Base-by-base conservation (phyloP, 2,113 vertebrate species). In the Seriola dumerili region DNA sequence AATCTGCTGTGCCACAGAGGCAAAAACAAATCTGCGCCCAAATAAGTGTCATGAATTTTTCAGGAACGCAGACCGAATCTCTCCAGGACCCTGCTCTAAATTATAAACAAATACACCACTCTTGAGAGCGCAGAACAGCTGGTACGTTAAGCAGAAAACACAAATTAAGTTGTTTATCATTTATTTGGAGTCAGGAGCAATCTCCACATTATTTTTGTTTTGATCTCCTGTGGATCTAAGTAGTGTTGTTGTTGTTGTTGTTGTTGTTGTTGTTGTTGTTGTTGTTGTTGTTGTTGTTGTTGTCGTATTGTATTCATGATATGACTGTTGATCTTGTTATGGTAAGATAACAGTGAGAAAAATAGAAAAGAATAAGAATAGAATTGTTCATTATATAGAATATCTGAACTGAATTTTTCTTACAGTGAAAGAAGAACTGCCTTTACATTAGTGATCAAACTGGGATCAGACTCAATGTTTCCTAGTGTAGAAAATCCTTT, bases 41-140 rank as follows among this genome's bases (percentile, higher is more conserved):
- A 91, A 93, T 88, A 94, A 81, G 46, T 76, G 81, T 80, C 84
- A 91, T 95, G 84, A 89, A 95, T 95, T 86, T 94, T 94, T 94
- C 89, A 95, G 92, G 84, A 91, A 48, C 81, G 66, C 63, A 83
- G 75, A 87, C 84, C 0, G 67, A 81, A 65, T 63, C 84, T 93
- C 78, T 89, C 70, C 59, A 84, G 88, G 78, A 90, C 77, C 73
- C 79, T 42, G 66, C 79, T 85, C 72, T 89, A 88, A 91, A 93
- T 94, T 83, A 72, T 90, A 90, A 94, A 91, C 88, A 91, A 84
- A 86, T 69, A 81, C 54, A 25, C 38, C 61, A 55, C 67, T 70
- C 75, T 75, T 83, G 65, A 73, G 58, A 77, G 46, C 10, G 21
- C 23, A 72, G 72, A 76, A 79, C 61, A 61, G 73, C 84, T 78